Conservation (phyloP, 2,113 vertebrate genomes). For the Brachyhypopomus occidentalis region DNA sequence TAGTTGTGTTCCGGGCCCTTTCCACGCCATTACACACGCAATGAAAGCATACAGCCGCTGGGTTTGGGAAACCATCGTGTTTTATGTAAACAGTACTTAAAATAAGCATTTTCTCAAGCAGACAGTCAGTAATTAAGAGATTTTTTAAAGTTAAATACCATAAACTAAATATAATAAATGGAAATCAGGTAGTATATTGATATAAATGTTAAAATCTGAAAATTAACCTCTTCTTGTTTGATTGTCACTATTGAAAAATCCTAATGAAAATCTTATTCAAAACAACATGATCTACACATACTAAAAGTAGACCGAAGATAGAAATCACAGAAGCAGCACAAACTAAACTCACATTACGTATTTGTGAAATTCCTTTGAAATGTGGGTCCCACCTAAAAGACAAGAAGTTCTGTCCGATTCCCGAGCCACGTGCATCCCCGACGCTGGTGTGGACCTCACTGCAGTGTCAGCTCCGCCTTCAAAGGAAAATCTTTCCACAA, state of each 20-base stretch:
- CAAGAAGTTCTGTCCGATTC: too few relatives aligned
- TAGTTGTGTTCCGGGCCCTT: too few relatives aligned
- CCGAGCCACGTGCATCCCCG: too few relatives aligned
- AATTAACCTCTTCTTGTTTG: not conserved
- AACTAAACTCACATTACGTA: constrained; percentile 57
- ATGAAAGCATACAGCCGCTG: not conserved
- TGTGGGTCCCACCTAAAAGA: not conserved
- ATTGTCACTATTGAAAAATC: too few relatives aligned
- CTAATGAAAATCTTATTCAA: too few relatives aligned
- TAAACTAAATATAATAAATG: not conserved
- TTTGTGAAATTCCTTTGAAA: constrained; percentile 38
- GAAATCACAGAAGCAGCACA: constrained; percentile 47
- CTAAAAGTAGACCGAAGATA: not conserved
- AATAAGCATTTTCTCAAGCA: not conserved
- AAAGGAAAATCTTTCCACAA: not conserved
- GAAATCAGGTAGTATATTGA: not conserved
- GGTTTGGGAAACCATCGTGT: not conserved
- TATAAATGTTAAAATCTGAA: too few relatives aligned
- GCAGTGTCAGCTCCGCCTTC: not conserved
- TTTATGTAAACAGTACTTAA: not conserved
- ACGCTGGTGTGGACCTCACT: not conserved
- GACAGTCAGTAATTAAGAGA: not conserved
- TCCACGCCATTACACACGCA: too few relatives aligned
- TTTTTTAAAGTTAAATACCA: constrained; percentile 1
- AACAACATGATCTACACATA: constrained; percentile 12